Evolutionary conservation across 2,797 vertebrate species (phyloP), one percentile per base, ranked within the genome.

Genomic region (Trichosurus vulpecula): DNA sequence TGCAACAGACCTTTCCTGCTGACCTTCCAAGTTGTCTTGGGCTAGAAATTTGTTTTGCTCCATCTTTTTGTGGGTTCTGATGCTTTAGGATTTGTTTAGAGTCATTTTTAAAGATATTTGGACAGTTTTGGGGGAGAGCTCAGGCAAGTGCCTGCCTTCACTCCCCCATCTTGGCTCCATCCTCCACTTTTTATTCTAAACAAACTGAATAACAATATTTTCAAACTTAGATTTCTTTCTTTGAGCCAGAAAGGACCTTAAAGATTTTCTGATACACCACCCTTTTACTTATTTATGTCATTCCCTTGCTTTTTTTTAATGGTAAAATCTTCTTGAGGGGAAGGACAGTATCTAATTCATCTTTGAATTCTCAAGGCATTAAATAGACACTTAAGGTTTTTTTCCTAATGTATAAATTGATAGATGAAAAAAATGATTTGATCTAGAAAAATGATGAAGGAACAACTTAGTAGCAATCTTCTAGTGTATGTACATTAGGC

Each of bases 341-440:
- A 91, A 94, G 1, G 5, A 35, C 41, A 22, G 57, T 35, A 5
- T 3, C 2, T 31, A 58, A 13, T 91, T 74, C 14, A 91, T 8
- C 41, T n/a, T 9, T 19, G 90, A 9, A 52, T 93, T 31, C 93
- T 54, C 29, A 35, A 53, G 12, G 10, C 19, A 47, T 10, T 57
- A 93, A n/a, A 90, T 55, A 91, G 22, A 58, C 35, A 1, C 22
- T 93, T n/a, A 66, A 95, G 95, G 91, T n/a, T 66, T 91, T 52
- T 92, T 35, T 74, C 30, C 1, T 54, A 87, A 92, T 93, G 51
- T 57, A 53, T 90, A 25, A 27, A 92, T 53, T 5, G 8, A 58
- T 91, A 27, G 27, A 16, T 89, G 31, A 51, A 74, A n/a, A 92
- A 10, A 91, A 47, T 51, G 19, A 94, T 89, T 92, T 94, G 91